These are phyloP conservation scores for Tokudaia tokunoshimensis DNA, from an alignment of 2,797 vertebrate genomes.

Conservation along the genomic window DNA sequence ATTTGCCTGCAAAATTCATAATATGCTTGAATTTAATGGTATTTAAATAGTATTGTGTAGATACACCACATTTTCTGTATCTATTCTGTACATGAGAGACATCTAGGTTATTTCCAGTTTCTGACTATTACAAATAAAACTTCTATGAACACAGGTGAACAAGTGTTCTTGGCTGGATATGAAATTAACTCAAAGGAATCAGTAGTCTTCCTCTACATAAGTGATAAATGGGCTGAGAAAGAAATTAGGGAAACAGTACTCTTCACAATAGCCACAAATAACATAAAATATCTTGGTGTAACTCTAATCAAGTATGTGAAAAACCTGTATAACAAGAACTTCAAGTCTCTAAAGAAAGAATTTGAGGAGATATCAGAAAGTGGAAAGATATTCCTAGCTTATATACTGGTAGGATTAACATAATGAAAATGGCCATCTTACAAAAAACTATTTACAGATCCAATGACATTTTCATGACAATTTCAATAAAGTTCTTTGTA, in stretches of 20 bases:
- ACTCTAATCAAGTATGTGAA: not conserved
- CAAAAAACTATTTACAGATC: not conserved
- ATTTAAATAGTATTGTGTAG: no score
- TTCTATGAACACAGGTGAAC: not conserved
- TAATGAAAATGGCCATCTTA: not conserved
- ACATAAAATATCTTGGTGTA: not conserved
- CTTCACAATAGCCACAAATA: not conserved
- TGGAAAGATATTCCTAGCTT: not conserved
- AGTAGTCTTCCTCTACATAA: not conserved
- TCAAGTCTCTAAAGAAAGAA: not conserved
- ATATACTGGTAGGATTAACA: not conserved
- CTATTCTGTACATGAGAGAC: not conserved
- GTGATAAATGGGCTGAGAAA: not conserved
- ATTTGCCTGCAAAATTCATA: not conserved
- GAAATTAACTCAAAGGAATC: not conserved
- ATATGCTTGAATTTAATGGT: not conserved
- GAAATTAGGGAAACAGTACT: not conserved
- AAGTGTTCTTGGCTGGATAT: not conserved
- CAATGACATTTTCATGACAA: not conserved
- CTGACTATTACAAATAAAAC: not conserved
- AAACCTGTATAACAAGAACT: not conserved
- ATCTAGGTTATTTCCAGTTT: not conserved
- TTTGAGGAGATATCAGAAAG: not conserved
- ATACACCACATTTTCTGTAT: not conserved
- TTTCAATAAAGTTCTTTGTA: not conserved